Conservation (phyloP, 2,888 invertebrate species). For the Agrenia bidenticulata region DNA sequence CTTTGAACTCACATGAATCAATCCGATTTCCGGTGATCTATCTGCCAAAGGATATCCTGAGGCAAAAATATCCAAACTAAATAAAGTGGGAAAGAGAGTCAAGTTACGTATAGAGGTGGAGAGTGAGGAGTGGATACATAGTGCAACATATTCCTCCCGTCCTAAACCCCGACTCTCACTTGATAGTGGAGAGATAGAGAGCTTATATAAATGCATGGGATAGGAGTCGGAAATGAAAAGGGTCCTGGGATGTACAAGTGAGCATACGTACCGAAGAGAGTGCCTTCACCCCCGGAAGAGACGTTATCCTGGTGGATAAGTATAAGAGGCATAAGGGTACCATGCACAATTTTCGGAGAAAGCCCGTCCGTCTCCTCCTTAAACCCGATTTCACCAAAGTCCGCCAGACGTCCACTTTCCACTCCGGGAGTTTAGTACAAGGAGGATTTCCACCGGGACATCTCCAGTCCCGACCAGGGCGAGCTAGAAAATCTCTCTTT, state of each 20-base stretch:
- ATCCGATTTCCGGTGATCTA: conserved; percentile 7
- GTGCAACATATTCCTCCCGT: background rate
- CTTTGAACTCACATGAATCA: conserved; percentile 6
- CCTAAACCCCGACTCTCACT: too few relatives aligned
- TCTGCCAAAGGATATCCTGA: conserved; percentile 5
- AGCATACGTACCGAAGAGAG: too few relatives aligned
- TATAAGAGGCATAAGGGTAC: too few relatives aligned
- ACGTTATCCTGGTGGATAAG: too few relatives aligned
- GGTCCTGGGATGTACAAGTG: too few relatives aligned
- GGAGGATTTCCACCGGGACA: too few relatives aligned
- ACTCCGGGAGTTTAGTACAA: too few relatives aligned
- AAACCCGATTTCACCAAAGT: background rate
- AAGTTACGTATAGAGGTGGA: background rate
- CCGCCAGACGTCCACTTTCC: too few relatives aligned
- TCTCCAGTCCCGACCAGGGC: too few relatives aligned
- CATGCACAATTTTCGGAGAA: background rate
- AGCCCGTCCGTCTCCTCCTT: conserved; percentile 2
- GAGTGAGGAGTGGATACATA: background rate
- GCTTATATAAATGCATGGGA: background rate
- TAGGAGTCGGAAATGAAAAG: background rate
- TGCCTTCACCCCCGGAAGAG: too few relatives aligned
- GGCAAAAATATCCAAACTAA: background rate
- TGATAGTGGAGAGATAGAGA: background rate
- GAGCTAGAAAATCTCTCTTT: too few relatives aligned
- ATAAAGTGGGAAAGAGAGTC: background rate